phyloP scores from a whole-genome alignment of 2,113 vertebrate species.

The Malurus elegans region DNA sequence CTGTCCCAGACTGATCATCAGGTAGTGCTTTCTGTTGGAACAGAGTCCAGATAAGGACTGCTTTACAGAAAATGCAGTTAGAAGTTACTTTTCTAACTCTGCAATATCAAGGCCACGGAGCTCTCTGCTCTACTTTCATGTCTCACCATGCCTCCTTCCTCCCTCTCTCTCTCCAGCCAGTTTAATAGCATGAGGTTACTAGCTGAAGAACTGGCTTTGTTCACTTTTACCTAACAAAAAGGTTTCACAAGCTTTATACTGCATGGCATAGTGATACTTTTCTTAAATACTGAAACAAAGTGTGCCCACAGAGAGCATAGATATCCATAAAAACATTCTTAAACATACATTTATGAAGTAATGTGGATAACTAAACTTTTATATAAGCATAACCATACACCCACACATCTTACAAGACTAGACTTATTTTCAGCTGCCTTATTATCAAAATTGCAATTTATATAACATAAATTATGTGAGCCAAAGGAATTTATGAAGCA shows the following conservation, averaged over 20 bases:
- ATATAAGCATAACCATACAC: constrained; percentile 23
- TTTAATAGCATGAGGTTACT: background rate
- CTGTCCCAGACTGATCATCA: background rate
- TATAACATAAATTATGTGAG: background rate
- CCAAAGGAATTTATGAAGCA: constrained; percentile 19
- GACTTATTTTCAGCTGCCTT: constrained; percentile 46
- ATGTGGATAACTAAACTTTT: background rate
- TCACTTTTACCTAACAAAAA: background rate
- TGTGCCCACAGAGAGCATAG: background rate
- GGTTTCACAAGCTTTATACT: background rate
- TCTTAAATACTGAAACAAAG: background rate
- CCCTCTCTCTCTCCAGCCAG: background rate
- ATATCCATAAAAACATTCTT: background rate
- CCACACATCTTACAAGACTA: constrained; percentile 51
- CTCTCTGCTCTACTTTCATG: background rate
- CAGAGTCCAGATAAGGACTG: background rate
- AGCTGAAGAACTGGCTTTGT: background rate
- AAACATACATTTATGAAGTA: background rate
- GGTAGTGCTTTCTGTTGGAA: background rate
- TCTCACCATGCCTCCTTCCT: background rate
- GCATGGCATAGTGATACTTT: background rate
- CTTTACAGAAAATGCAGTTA: background rate
- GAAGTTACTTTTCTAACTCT: background rate
- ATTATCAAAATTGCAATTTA: constrained; percentile 44
- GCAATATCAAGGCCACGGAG: background rate